Base-by-base conservation (phyloP, 1,140 invertebrate species). In the Drosophila hydei region DNA sequence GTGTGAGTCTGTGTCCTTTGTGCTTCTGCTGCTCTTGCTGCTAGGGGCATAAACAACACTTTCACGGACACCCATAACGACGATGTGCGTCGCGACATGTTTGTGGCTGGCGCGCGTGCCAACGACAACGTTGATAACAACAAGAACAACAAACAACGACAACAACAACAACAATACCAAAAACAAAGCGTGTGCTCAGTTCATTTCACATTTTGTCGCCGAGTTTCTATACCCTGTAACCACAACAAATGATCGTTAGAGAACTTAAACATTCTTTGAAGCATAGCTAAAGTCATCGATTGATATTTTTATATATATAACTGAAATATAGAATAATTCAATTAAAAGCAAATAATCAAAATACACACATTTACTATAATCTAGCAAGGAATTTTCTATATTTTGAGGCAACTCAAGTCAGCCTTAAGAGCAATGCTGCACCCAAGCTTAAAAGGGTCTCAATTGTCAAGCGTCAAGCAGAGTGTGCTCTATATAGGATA, bases 31-130 rank as follows among this genome's bases (percentile, higher is more conserved):
- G 33, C 33, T 11, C 25, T 27, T 7, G 21, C 21, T 23, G 27
- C 27, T 33, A 12, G 62, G 58, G 72, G 21, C 75, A 81, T 76
- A 81, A 81, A 81, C 73, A 81, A 76, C 73, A 81, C 69, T 79
- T 79, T 81, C 73, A 76, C 67, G 77, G 63, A 60, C 45, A 70
- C n/a, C 40, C 52, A 45, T 69, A 69, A 70, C 55, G 59, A 54
- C 72, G 77, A 74, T 62, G 62, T 45, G 62, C 67, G 77, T 79
- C 75, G 72, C 77, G 77, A 75, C 77, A 78, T 79, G 75, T 79
- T 79, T 79, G 77, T 78, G 71, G 75, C 75, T 71, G 55, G 40
- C 58, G 54, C 43, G 71, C 71, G 75, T 79, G 77, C 64, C 77
- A 63, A 64, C 60, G 72, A 52, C 59, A 60, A 68, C 71, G 47